Evolutionary conservation across 2,797 vertebrate genomes (phyloP).

Genomic region (Meda fulgida): DNA sequence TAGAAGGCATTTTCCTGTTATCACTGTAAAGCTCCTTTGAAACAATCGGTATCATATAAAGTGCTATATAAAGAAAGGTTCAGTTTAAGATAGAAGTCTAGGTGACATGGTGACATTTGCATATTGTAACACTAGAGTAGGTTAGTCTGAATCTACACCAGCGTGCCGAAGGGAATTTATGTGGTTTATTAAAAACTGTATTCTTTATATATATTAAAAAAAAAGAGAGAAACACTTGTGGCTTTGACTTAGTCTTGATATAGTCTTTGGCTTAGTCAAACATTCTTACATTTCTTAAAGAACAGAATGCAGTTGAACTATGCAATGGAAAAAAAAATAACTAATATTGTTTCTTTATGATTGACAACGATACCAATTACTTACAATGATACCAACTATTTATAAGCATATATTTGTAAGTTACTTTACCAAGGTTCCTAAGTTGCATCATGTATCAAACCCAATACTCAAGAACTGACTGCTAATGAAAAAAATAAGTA

Average conservation of each 20-base stretch:
- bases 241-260: background rate
- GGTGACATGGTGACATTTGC: constrained; percentile 8
- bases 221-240: background rate
- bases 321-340: background rate
- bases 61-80: background rate
- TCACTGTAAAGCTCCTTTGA: background rate
- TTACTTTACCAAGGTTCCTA: background rate
- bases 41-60: background rate
- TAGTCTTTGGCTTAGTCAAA: background rate
- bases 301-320: background rate
- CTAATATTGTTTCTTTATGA: background rate
- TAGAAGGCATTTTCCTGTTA: no score
- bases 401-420: no score
- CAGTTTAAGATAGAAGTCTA: background rate
- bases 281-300: background rate
- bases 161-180: background rate
- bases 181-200: constrained; percentile 14
- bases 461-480: background rate
- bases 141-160: constrained; percentile 23
- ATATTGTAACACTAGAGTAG: constrained; percentile 15
- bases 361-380: background rate
- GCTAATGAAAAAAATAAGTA: background rate
- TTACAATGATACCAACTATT: background rate
- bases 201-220: constrained; percentile 7
- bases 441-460: background rate